Evolutionary conservation across 2,113 vertebrate species (phyloP), one percentile per base, ranked within the genome.

Genomic region (Macrotus californicus): DNA sequence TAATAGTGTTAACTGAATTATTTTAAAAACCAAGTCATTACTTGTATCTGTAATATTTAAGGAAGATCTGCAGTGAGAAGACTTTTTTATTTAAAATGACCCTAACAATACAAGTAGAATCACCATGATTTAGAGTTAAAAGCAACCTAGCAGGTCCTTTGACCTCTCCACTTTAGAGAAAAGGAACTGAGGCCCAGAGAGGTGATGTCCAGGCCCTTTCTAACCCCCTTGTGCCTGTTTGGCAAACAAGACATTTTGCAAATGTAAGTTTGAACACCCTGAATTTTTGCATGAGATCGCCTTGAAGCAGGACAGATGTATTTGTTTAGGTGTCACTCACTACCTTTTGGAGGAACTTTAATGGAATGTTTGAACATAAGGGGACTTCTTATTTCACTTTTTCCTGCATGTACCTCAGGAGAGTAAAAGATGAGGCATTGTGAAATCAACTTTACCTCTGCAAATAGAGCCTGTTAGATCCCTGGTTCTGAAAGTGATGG

Each of bases 401-500:
- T 85, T 81, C 34, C 75, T 90, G 19, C 0, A 1, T 80, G 16
- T 79, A 69, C 66, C 31, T 87, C 4, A 7, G 80, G 21, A 89
- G 21, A 82, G 48, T 89, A 50, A 54, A 87, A 90, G 70, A 82
- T 13, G 46, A 92, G 19, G 39, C 50, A 15, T 36, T 29, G 1
- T 72, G 59, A 81, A 80, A 31, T 93, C 43, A 64, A 66, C 18
- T 31, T 64, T 31, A 67, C 18, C 72, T 67, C 39, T 87, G 12
- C 64, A 80, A 34, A n/a, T 48, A 87, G 64, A 67, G 43, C 41
- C 61, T 31, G 0, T 96, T 96, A 96, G 36, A 76, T n/a, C 92
- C 36, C 18, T 50, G 90, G 91, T 95, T 96, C 91, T 70, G n/a
- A 94, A 94, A 66, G 88, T 39, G 7, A 15, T 82, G 50, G 93